Evolutionary conservation across 1,140 invertebrate species (phyloP).

Genomic region (Copidosoma floridanum): DNA sequence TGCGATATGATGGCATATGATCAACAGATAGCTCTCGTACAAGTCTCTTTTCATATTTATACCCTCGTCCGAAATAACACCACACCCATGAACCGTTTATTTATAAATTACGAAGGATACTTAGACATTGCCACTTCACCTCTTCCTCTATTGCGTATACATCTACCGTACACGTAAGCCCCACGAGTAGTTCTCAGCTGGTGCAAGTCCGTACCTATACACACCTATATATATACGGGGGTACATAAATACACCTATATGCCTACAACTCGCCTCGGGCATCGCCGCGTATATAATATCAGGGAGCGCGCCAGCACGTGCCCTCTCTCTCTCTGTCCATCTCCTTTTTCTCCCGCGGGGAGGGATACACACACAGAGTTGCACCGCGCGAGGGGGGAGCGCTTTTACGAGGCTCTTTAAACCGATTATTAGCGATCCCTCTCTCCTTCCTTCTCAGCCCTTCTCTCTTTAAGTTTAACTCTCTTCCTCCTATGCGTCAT

Average conservation of each 20-base stretch:
- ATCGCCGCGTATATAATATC: not conserved
- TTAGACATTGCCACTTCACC: no score
- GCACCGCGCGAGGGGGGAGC: constrained; percentile 17
- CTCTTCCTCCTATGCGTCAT: no score
- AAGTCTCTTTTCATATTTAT: no score
- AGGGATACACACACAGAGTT: constrained; percentile 26
- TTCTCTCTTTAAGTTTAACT: no score
- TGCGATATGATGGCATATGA: no score
- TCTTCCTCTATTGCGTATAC: no score
- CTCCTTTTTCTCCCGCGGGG: not conserved
- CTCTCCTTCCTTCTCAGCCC: not conserved
- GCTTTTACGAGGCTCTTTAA: constrained; percentile 30
- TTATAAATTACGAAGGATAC: constrained; percentile 22
- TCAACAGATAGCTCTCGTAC: no score
- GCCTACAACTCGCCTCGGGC: not conserved
- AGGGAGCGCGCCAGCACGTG: constrained; percentile 4
- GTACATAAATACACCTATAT: no score
- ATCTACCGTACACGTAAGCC: no score
- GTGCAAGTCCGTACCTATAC: no score
- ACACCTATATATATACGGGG: no score
- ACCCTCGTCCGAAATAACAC: constrained; percentile 15
- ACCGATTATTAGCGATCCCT: constrained; percentile 30
- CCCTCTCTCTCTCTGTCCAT: not conserved
- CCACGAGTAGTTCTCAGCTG: no score
- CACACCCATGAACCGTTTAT: constrained; percentile 17